Base-by-base conservation (phyloP, 2,113 vertebrate genomes). In the Vanacampus margaritifer region DNA sequence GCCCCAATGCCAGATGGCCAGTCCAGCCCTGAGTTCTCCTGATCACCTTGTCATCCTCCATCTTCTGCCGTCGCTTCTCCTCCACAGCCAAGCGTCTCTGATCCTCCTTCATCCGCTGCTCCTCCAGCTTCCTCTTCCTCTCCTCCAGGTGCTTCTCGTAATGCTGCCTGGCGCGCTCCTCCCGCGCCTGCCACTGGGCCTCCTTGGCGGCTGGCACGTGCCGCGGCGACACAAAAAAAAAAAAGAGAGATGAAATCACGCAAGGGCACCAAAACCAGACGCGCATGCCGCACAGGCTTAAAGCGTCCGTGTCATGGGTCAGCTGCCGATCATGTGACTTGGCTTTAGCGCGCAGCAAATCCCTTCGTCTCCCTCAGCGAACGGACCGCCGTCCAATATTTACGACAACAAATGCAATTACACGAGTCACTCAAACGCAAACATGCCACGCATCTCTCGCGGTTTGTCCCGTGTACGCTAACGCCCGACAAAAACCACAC, bases 111-210 rank as follows among this genome's bases (percentile, higher is more conserved):
- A 91, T 14, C 69, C 95, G 89, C 84, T 97, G 96, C 67, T 97
- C 96, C 78, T 98, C 96, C 28, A 97, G 71, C 68, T 84, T 94
- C 87, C 90, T 94, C 81, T 72, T 94, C 65, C 93, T 91, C 46
- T 98, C 96, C 76, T 96, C 95, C 74, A 96, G 73, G 63, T 95
- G 96, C 73, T 90, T 96, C 79, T 96, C 95, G 57, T 97, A 96
- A 85, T 95, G 91, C 73, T 93, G 96, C 75, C 89, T 84, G 53
- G 97, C 94, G 36, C 94, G 91, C 80, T 94, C 93, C 78, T 98
- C 95, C 59, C 93, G 91, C 57, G 95, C 95, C 75, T 95, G 81
- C 94, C 95, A 98, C 65, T 94, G n/a, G 0, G 89, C 89, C 82
- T 97, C 95, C 85, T 94, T 93, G 3, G 86, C 87, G 78, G 93